Conservation (phyloP, 2,797 vertebrate species). For the Pseudochromis fuscus region DNA sequence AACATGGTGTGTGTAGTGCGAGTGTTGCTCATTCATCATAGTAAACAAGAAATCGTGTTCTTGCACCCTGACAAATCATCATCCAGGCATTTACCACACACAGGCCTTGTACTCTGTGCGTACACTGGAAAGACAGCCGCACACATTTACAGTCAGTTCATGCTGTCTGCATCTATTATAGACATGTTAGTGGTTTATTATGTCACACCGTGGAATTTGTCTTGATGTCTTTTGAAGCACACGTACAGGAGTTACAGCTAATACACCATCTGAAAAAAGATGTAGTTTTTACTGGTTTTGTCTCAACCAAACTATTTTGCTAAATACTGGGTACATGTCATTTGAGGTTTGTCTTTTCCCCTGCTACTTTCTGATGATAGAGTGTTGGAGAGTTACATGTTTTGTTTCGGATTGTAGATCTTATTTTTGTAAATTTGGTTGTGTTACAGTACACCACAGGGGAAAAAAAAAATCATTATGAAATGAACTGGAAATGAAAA, state of each 20-base stretch:
- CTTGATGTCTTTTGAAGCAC: constrained; percentile 49
- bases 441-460: neutral
- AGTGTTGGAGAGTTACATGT: neutral
- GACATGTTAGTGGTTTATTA: constrained; percentile 58
- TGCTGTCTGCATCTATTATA: constrained; percentile 67
- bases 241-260: constrained; percentile 19
- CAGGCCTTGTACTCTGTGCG: constrained; percentile 53
- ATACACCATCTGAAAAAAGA: constrained; percentile 19
- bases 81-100: constrained; percentile 81
- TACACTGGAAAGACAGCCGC: constrained; percentile 52
- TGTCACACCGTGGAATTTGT: constrained; percentile 60
- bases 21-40: constrained; percentile 84
- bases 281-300: constrained; percentile 1
- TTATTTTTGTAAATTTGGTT: neutral
- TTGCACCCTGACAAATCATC: constrained; percentile 81
- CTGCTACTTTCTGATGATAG: neutral
- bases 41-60: constrained; percentile 82
- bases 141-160: constrained; percentile 66
- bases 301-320: constrained; percentile 2
- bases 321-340: neutral
- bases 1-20: constrained; percentile 68
- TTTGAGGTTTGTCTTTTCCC: neutral
- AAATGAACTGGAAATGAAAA: no score
- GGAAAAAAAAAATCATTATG: no score
- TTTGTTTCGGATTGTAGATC: neutral